phyloP scores from a whole-genome alignment of 2,888 invertebrate species.

The Cryptus viduatorius region DNA sequence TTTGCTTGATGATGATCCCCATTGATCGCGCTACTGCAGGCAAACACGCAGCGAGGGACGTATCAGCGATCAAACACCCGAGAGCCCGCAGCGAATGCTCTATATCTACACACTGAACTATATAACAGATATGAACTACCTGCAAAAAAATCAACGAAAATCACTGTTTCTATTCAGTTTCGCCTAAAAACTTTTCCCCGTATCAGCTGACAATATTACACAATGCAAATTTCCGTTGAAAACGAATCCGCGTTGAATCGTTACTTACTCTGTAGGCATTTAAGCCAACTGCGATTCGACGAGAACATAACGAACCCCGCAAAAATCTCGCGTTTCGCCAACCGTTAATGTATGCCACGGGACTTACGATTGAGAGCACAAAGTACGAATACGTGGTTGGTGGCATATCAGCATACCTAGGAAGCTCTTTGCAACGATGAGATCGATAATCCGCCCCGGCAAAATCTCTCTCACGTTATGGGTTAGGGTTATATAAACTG shows the following conservation, averaged over 20 bases:
- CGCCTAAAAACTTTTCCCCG: conserved; percentile 5
- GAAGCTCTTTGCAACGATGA: conserved; percentile 65
- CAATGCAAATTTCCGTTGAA: conserved; percentile 68
- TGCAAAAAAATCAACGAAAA: conserved; percentile 18
- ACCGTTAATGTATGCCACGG: conserved; percentile 78
- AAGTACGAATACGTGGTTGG: conserved; percentile 42
- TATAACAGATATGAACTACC: not conserved
- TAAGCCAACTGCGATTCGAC: conserved; percentile 2
- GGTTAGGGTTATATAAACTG: conserved; percentile 18
- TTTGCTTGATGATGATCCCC: not conserved
- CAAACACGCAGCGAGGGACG: not conserved
- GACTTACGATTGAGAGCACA: conserved; percentile 71
- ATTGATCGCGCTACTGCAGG: conserved; percentile 6
- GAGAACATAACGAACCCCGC: conserved; percentile 19
- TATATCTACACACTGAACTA: not conserved
- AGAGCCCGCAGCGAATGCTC: not conserved
- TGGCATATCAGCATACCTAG: conserved; percentile 73
- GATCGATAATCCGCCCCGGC: conserved; percentile 78
- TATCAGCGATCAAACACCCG: not conserved
- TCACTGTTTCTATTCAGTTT: not conserved
- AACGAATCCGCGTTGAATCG: conserved; percentile 22
- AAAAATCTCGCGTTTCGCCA: conserved; percentile 41
- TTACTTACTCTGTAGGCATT: not conserved
- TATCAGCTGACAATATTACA: conserved; percentile 17
- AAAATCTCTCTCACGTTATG: conserved; percentile 58